Base-by-base conservation (phyloP, 2,888 invertebrate species). In the Netelia melanura region DNA sequence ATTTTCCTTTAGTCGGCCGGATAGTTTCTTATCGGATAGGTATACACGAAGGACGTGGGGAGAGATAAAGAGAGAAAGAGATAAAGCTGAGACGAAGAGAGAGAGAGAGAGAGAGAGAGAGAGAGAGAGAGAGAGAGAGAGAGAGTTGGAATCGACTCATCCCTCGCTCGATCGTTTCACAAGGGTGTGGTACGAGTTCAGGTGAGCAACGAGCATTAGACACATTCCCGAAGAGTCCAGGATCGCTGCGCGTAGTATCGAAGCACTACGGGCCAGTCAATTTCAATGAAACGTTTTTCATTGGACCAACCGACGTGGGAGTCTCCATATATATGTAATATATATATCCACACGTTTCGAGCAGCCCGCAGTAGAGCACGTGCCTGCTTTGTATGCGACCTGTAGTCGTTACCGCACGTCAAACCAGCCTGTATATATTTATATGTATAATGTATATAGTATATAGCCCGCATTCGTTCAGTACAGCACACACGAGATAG, bases 11-110 rank as follows among this genome's bases (percentile, higher is more conserved):
- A 84, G 82, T 82, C 83, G 78, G 38, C 52, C 84, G 83, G 79
- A 85, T 87, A 83, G 86, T 78, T 86, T 83, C 86, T 86, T 86
- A 85, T 84, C 85, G 76, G 79, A 85, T 86, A 38, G 38, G 38
- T 38, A 38, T 38, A 83, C 67, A 72, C 71, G 80, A 43, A 67
- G 76, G 65, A 72, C 77, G 62, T 25, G 81, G 75, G 67, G 23
- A 25, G 11, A n/a, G 62, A 38, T n/a, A 78, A 17, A 43, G 43
- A 65, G 3, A 43, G 68, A 61, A n/a, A 30, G 61, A 71, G 62
- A 84, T 56, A 21, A 21, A 21, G 21, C 21, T 21, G 21, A 21
- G 1, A 21, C 21, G 21, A 30, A 25, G 9, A n/a, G 62, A 21
- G 25, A 70, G 17, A 43, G 43, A 65, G 30, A 54, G 25, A 61